Evolutionary conservation across 2,888 invertebrate species (phyloP).

Genomic region (Epirrhoe alternata): DNA sequence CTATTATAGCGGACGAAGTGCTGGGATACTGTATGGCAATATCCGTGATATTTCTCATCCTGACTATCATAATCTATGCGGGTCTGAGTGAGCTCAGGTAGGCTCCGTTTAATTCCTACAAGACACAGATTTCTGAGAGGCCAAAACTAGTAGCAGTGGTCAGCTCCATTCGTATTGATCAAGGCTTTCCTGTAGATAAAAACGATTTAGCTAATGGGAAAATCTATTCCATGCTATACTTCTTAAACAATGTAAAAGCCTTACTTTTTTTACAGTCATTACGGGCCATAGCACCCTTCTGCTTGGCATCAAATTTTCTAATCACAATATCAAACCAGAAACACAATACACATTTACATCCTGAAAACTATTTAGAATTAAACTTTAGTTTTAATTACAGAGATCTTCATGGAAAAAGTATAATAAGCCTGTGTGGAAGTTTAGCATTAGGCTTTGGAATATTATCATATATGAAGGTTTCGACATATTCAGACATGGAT

Average conservation of each 20-base stretch:
- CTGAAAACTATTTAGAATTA: not conserved
- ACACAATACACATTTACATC: too few relatives aligned
- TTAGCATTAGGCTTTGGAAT: slow-evolving; percentile 63
- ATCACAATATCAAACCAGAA: too few relatives aligned
- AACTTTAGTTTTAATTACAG: slow-evolving; percentile 53
- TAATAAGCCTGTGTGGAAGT: slow-evolving; percentile 68
- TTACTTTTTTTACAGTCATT: too few relatives aligned
- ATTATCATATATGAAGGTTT: slow-evolving; percentile 61
- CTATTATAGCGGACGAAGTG: slow-evolving; percentile 51
- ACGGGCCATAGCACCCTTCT: too few relatives aligned
- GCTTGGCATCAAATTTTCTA: too few relatives aligned
- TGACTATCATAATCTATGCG: slow-evolving; percentile 64
- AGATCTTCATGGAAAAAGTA: slow-evolving; percentile 74
- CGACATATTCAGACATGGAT: slow-evolving; percentile 60
- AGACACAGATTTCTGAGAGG: not conserved
- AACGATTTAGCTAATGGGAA: too few relatives aligned
- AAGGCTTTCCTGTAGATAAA: too few relatives aligned
- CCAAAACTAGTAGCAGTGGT: too few relatives aligned
- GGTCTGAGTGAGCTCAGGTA: slow-evolving; percentile 67
- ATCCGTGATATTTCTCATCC: slow-evolving; percentile 62
- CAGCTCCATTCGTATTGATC: too few relatives aligned
- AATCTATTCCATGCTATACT: too few relatives aligned
- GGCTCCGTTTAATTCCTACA: slow-evolving; percentile 18
- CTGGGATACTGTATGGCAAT: slow-evolving; percentile 66
- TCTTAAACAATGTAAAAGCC: too few relatives aligned